Evolutionary conservation across 2,113 vertebrate genomes (phyloP).

Genomic region (Megaceryle torquata): DNA sequence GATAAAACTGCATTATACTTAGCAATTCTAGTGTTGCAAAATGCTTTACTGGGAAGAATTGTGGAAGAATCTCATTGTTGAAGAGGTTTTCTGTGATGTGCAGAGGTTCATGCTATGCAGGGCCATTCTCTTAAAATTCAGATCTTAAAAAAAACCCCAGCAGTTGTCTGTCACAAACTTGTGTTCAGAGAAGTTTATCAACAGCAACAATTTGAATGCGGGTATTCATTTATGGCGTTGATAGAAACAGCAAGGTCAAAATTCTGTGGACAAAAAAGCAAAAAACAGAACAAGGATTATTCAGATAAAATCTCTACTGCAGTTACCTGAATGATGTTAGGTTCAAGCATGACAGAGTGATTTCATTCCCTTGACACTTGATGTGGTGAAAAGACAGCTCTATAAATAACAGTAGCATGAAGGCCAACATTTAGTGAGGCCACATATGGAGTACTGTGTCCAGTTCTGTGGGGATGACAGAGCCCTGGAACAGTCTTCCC

Average conservation of each 20-base stretch:
- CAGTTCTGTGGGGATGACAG: too few species aligned
- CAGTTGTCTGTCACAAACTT: background rate
- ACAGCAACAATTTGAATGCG: background rate
- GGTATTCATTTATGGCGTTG: background rate
- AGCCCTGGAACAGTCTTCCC: too few species aligned
- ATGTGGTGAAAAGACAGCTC: slow-evolving; percentile 1
- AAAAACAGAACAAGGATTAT: background rate
- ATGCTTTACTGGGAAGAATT: background rate
- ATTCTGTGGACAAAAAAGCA: background rate
- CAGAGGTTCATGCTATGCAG: background rate
- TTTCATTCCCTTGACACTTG: slow-evolving; percentile 4
- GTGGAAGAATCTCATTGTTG: background rate
- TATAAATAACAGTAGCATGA: slow-evolving; percentile 20
- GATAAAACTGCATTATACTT: background rate
- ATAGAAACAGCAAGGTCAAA: slow-evolving; percentile 1
- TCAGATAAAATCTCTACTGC: background rate
- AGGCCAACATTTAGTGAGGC: background rate
- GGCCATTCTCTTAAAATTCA: background rate
- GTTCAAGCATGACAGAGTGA: slow-evolving; percentile 1
- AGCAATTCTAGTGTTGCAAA: background rate
- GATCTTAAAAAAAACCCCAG: background rate
- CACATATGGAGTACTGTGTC: too few species aligned
- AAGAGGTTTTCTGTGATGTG: background rate
- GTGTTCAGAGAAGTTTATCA: background rate
- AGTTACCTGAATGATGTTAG: background rate